Evolutionary conservation across 2,797 vertebrate species (phyloP), one percentile per base, ranked within the genome.

Genomic region (Anguilla megastoma): DNA sequence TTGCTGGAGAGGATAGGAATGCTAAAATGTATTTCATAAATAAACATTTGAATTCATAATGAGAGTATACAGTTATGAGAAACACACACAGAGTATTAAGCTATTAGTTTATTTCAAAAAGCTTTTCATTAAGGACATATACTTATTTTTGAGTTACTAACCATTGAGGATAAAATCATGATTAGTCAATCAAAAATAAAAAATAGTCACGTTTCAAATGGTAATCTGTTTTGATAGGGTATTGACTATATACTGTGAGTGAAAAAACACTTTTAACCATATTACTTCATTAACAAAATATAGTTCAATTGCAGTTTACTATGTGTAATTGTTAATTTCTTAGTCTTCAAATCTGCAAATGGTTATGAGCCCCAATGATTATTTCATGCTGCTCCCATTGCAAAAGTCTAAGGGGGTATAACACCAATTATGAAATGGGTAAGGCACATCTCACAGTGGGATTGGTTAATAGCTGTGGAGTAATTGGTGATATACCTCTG

Each of bases 11-110:
- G 69, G 27, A 12, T 74, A 33, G 69, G 69, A 74, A 74, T 30
- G 69, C 69, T 74, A 16, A 74, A 33, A 74, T 74, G 8, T 74
- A 3, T 74, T 74, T 30, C 30, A 36, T 74, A 30, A 74, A 36
- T 74, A 74, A 74, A 69, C 63, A 69, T 69, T n/a, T n/a, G 63
- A 69, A 69, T 69, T 69, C 24, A 69, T 69, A 9, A 8, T n/a
- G 63, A 27, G 18, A 69, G 30, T 74, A 30, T 69, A 27, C 66
- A 27, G 69, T 74, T 33, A 30, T 12, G 10, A 21, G 12, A 74
- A 14, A 21, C 3, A 16, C n/a, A 71, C n/a, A 27, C 24, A 69
- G 24, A 24, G 16, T 16, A 60, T 60, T 60, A n/a, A 66, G 54
- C 54, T 56, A 56, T 56, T 56, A 24, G 21, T n/a, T 63, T 63